Conservation (phyloP, 1,140 invertebrate genomes). For the Limonius californicus region DNA sequence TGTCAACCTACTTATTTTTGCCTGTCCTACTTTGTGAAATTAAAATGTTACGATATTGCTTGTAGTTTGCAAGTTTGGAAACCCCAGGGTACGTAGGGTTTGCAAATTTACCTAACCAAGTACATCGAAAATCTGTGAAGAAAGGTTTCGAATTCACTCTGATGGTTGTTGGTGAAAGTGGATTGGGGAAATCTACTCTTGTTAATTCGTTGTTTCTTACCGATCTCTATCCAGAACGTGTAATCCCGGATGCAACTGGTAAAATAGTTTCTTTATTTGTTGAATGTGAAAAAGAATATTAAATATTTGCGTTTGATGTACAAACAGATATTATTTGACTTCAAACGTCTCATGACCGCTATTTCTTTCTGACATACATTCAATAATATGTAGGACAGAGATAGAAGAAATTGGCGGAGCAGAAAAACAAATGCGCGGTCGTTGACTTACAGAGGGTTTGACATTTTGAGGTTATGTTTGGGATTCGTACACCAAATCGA, state of each 20-base stretch:
- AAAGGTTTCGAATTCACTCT: constrained; percentile 97
- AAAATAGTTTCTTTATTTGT: constrained; percentile 35
- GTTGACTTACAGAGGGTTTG: too few relatives aligned
- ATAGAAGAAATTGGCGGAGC: too few relatives aligned
- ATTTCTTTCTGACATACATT: background rate
- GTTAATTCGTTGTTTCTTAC: constrained; percentile 98
- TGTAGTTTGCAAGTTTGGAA: constrained; percentile 6
- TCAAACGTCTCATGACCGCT: too few relatives aligned
- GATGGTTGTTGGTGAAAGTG: constrained; percentile 97
- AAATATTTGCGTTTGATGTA: background rate
- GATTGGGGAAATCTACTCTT: constrained; percentile 95
- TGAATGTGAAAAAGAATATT: too few relatives aligned
- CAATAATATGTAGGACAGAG: too few relatives aligned
- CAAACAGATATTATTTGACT: too few relatives aligned
- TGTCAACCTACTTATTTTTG: too few relatives aligned
- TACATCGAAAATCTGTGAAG: constrained; percentile 94
- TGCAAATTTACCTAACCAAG: constrained; percentile 94
- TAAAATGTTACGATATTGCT: background rate
- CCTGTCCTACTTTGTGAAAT: too few relatives aligned
- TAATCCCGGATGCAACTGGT: constrained; percentile 83
- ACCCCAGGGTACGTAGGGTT: constrained; percentile 81
- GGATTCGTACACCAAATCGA: too few relatives aligned
- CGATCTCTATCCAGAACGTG: constrained; percentile 86
- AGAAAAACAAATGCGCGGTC: too few relatives aligned
- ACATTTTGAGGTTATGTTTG: too few relatives aligned